Conservation (phyloP, 2,797 vertebrate genomes). For the Gobionotothen gibberifrons region DNA sequence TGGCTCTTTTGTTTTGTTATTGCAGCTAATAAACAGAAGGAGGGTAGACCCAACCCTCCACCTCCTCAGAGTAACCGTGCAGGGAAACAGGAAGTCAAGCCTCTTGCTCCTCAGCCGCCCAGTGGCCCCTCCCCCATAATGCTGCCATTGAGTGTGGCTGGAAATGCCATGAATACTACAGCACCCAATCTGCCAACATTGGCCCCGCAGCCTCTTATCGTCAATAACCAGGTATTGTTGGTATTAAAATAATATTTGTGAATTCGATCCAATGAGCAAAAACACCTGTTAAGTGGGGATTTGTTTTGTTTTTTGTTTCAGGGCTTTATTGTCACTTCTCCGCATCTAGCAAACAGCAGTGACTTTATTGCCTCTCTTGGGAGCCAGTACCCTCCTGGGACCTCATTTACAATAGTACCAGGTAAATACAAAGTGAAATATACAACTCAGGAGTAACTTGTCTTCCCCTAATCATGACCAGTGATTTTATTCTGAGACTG, state of each 20-base stretch:
- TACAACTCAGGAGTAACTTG: background rate
- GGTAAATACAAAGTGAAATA: constrained; percentile 49
- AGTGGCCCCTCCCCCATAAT: constrained; percentile 75
- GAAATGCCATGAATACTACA: constrained; percentile 49
- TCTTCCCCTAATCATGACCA: background rate
- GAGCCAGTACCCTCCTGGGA: constrained; percentile 68
- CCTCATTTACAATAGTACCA: constrained; percentile 75
- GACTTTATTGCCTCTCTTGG: constrained; percentile 74
- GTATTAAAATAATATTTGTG: background rate
- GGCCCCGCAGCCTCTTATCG: constrained; percentile 73
- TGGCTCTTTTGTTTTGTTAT: constrained; percentile 19
- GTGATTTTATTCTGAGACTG: background rate
- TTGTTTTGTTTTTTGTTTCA: constrained; percentile 35
- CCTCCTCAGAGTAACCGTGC: constrained; percentile 38
- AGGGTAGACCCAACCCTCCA: constrained; percentile 33
- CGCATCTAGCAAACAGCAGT: constrained; percentile 64
- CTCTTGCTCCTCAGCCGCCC: constrained; percentile 67
- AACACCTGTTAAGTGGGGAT: background rate
- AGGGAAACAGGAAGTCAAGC: constrained; percentile 42
- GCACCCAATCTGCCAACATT: constrained; percentile 71
- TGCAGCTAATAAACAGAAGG: constrained; percentile 72
- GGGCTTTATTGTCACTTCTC: constrained; percentile 78
- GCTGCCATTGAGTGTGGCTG: constrained; percentile 78
- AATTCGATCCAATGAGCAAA: background rate
- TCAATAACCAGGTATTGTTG: constrained; percentile 77